These are phyloP conservation scores for Telenomus remus DNA, from an alignment of 1,140 invertebrate genomes.

Conservation along the genomic window DNA sequence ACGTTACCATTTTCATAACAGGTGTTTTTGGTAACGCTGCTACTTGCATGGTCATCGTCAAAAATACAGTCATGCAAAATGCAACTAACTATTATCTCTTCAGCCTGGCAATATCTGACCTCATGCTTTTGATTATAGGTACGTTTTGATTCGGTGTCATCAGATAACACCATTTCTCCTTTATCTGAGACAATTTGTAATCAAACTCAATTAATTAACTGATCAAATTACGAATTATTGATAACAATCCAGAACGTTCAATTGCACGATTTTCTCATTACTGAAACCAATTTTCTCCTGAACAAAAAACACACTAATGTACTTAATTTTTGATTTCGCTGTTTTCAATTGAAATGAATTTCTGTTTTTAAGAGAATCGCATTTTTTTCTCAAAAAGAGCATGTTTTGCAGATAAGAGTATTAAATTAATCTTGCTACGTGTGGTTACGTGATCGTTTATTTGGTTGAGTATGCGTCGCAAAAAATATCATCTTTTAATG, in stretches of 20 bases:
- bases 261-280: too few species aligned
- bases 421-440: slow-evolving; percentile 64
- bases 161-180: background rate
- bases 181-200: too few species aligned
- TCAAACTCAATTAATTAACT: too few species aligned
- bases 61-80: slow-evolving; percentile 88
- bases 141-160: slow-evolving; percentile 7
- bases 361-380: too few species aligned
- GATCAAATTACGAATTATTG: too few species aligned
- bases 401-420: slow-evolving; percentile 60
- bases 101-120: slow-evolving; percentile 86
- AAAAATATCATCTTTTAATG: slow-evolving; percentile 12
- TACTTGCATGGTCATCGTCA: slow-evolving; percentile 92
- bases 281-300: too few species aligned
- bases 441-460: slow-evolving; percentile 57
- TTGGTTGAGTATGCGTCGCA: slow-evolving; percentile 57
- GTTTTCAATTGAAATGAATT: too few species aligned
- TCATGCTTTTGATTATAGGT: slow-evolving; percentile 85
- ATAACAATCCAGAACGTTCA: too few species aligned
- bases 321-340: too few species aligned
- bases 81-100: slow-evolving; percentile 96
- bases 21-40: slow-evolving; percentile 91
- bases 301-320: too few species aligned
- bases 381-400: slow-evolving; percentile 1
- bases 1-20: slow-evolving; percentile 87